Base-by-base conservation (phyloP, 2,797 vertebrate species). In the Aldrovandia affinis region DNA sequence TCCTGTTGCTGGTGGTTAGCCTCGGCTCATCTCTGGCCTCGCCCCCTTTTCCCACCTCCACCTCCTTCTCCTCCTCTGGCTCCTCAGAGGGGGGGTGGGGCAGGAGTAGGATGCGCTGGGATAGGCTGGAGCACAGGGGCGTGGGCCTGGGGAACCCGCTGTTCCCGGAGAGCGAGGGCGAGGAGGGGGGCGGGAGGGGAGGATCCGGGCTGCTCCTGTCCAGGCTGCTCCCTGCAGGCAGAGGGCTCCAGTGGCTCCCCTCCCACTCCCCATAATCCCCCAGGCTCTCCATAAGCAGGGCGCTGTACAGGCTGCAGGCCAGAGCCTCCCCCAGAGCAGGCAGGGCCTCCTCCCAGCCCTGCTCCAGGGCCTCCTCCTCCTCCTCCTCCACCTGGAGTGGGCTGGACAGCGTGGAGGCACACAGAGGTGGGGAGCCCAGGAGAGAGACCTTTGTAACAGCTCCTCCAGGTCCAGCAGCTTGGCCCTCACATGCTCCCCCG, bases 31-130 rank as follows among this genome's bases (percentile, higher is more conserved):
- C 61, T 63, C 61, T 25, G 28, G 3, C 28, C 68, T 42, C 68
- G 22, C n/a, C 28, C 61, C 12, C 47, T 65, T n/a, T 10, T 65
- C 28, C 28, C 57, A 4, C 57, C 6, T 25, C 61, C 28, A 10
- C 2, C 61, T 10, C 9, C 61, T 73, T 33, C 4, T 73, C 36
- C 8, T 81, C 80, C 80, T 57, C 75, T 42, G 63, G 57, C 18
- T 47, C 54, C 80, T 81, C 80, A 42, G 57, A 80, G 28, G 52
- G 15, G 8, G n/a, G 57, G 44, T 52, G 81, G 4, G 92, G 88
- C 42, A 95, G n/a, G 0, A 87, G 91, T 63, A 96, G 93, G 87
- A 94, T 92, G 81, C 92, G 92, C 59, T 93, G 95, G 25, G 93
- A 89, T 12, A 92, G 88, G 68, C 86, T 88, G 0, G 93, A 90